Base-by-base conservation (phyloP, 2,797 vertebrate genomes). In the Chaenodraco wilsoni region DNA sequence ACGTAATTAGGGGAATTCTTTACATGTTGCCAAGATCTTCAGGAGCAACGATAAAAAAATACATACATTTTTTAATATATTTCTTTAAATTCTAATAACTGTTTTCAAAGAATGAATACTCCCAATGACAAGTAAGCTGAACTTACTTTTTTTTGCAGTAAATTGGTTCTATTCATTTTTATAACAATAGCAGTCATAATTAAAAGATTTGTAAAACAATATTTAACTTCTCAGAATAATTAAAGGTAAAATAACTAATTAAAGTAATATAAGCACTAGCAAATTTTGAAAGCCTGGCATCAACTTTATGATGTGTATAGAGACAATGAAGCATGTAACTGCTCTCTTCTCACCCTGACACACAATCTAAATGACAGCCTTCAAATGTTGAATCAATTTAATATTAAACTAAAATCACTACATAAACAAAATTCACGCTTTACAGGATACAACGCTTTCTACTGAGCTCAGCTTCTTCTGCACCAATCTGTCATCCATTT, bases 361-460 rank as follows among this genome's bases (percentile, higher is more conserved):
- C 73, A 62, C 72, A 0, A 16, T 57, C 46, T 7, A 52, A 71
- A 65, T 43, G 17, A 81, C 59, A 19, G 55, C 68, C 16, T 50
- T 72, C 65, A 69, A 46, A 59, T 33, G 40, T 27, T 79, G 17
- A 13, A 70, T 19, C 41, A 33, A 5, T 19, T 15, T 43, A 19
- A 59, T 56, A 44, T 65, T 27, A 46, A 11, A 41, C 40, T 44
- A 3, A 55, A 79, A 33, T 59, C 16, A 10, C 31, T n/a, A 23
- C 16, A 57, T 62, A 63, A 74, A 67, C 58, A 72, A 57, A 63
- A 64, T 63, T 78, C 48, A 59, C 9, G 14, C 46, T 60, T 69
- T 45, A 14, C 23, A 15, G 66, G 59, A 64, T 59, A 63, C 27
- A 27, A 27, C 27, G 21, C 37, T 73, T 81, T 66, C 49, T 19